phyloP scores from a whole-genome alignment of 1,140 invertebrate genomes.

The Tetragnatha versicolor region DNA sequence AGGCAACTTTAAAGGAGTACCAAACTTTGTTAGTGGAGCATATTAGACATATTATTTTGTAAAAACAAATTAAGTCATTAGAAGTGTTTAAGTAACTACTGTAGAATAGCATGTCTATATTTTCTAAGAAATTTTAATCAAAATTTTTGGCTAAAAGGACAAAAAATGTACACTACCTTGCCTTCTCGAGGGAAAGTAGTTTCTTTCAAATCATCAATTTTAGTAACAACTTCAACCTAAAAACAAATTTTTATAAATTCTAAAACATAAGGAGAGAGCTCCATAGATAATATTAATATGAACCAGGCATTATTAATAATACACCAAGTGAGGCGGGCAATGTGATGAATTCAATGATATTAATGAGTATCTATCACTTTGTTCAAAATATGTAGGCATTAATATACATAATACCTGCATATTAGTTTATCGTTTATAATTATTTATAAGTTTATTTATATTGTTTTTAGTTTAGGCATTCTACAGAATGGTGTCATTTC shows the following conservation, averaged over 20 bases:
- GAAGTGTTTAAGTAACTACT: neutral
- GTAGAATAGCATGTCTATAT: neutral
- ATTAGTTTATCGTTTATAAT: neutral
- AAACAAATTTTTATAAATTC: neutral
- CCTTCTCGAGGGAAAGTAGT: neutral
- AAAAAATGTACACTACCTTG: neutral
- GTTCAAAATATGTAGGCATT: neutral
- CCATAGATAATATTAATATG: neutral
- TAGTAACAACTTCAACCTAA: neutral
- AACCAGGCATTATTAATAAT: too few relatives aligned
- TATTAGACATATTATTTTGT: neutral
- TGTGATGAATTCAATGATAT: neutral
- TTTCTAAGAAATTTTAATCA: neutral
- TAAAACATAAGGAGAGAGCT: neutral
- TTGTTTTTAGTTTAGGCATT: too few relatives aligned
- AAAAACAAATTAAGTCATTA: neutral
- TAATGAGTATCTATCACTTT: neutral
- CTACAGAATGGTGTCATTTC: too few relatives aligned
- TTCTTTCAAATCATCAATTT: neutral
- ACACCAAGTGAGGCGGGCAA: neutral
- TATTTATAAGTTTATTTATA: too few relatives aligned
- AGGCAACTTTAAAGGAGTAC: too few relatives aligned
- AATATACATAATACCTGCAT: neutral
- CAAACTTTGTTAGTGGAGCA: too few relatives aligned
- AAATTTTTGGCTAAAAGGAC: neutral